A percentile compares a stretch with the other conserved stretches of the same genome.
phyloP scores from a whole-genome alignment of 2,113 vertebrate genomes.

The Dicentrarchus labrax region DNA sequence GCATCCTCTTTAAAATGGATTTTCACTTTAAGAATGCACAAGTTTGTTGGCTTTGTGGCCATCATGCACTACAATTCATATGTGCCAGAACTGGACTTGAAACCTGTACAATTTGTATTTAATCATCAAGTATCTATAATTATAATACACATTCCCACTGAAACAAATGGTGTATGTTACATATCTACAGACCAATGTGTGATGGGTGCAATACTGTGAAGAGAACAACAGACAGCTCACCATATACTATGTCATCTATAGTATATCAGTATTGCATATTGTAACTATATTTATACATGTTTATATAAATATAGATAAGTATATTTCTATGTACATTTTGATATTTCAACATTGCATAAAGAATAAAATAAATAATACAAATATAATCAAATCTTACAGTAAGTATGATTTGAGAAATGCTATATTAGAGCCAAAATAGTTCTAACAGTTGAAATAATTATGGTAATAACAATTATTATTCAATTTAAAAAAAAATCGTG shows the following conservation, averaged over 20 bases:
- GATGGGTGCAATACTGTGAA: slow-evolving; percentile 80
- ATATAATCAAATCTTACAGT: slow-evolving; percentile 83
- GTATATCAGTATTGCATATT: slow-evolving; percentile 83
- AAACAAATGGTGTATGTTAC: slow-evolving; percentile 85
- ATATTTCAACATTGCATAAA: slow-evolving; percentile 86
- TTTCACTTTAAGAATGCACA: slow-evolving; percentile 71
- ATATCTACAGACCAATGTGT: slow-evolving; percentile 86
- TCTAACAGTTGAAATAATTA: slow-evolving; percentile 79
- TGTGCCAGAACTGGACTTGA: slow-evolving; percentile 86
- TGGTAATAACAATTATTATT: slow-evolving; percentile 77
- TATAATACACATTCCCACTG: slow-evolving; percentile 82
- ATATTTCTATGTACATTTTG: slow-evolving; percentile 87
- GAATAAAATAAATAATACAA: slow-evolving; percentile 89
- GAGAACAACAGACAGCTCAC: slow-evolving; percentile 77
- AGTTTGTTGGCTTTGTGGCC: slow-evolving; percentile 67
- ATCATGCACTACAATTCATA: slow-evolving; percentile 78
- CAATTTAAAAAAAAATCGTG: slow-evolving; percentile 64
- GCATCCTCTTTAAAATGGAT: slow-evolving; percentile 66
- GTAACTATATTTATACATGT: slow-evolving; percentile 86
- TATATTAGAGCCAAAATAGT: slow-evolving; percentile 84
- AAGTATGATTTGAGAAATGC: slow-evolving; percentile 82
- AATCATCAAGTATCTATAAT: slow-evolving; percentile 86
- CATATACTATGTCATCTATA: slow-evolving; percentile 80
- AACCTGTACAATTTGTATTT: slow-evolving; percentile 86
- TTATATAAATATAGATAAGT: slow-evolving; percentile 87